Evolutionary conservation across 2,888 invertebrate genomes (phyloP).

Genomic region (Sphaeridia pumilis): DNA sequence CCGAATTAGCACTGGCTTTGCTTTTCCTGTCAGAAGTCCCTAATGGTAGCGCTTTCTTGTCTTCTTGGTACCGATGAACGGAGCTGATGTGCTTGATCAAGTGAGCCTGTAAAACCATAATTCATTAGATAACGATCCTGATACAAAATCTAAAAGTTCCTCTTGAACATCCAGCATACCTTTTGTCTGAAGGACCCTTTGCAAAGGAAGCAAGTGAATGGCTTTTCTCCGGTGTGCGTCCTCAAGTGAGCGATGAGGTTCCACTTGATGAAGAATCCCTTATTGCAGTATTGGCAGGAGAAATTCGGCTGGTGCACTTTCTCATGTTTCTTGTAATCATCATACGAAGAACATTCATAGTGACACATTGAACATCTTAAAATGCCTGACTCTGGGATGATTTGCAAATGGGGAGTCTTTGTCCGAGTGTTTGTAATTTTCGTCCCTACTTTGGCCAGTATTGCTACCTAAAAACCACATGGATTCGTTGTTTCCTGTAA

Average conservation of each 20-base stretch:
- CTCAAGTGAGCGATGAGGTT: constrained; percentile 35
- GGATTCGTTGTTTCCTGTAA: constrained; percentile 4
- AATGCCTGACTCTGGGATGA: constrained; percentile 34
- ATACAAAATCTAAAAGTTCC: not conserved
- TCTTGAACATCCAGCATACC: constrained; percentile 16
- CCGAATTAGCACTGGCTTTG: constrained; percentile 10
- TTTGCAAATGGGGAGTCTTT: constrained; percentile 35
- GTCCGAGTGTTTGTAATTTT: constrained; percentile 36
- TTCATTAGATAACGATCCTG: not conserved
- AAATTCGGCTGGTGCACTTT: constrained; percentile 36
- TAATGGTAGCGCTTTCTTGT: constrained; percentile 24
- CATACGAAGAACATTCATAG: constrained; percentile 35
- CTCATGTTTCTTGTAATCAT: constrained; percentile 36
- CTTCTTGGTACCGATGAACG: constrained; percentile 35
- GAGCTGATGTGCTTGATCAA: constrained; percentile 36
- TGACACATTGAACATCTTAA: constrained; percentile 36
- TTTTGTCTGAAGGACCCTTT: constrained; percentile 36
- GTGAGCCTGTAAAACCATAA: constrained; percentile 26
- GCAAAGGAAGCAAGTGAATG: constrained; percentile 36
- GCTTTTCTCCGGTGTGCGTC: constrained; percentile 36
- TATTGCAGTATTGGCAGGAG: constrained; percentile 36
- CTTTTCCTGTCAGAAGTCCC: constrained; percentile 8
- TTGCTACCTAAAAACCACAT: constrained; percentile 23
- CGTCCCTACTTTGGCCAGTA: constrained; percentile 33
- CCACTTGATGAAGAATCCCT: constrained; percentile 37